Evolutionary conservation across 2,113 vertebrate genomes (phyloP).

Genomic region (Plectropomus leopardus): DNA sequence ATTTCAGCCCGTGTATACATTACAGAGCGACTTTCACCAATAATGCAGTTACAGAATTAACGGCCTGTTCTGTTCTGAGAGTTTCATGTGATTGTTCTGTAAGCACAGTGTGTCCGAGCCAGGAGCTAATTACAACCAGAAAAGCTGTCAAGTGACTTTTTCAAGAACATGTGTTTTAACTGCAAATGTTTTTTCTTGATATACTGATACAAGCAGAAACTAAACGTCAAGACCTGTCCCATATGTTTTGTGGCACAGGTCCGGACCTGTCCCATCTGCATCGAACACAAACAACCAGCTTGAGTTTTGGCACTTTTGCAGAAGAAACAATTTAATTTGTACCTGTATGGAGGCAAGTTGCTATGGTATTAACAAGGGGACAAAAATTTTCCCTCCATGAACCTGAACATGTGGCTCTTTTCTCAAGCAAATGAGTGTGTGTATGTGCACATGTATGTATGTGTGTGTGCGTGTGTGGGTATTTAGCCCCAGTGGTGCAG

Average conservation of each 20-base stretch:
- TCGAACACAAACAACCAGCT: background rate
- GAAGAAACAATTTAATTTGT: background rate
- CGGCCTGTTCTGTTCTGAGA: constrained; percentile 4
- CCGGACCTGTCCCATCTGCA: background rate
- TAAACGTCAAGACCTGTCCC: background rate
- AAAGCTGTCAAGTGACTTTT: background rate
- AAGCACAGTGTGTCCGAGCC: background rate
- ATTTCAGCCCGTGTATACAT: constrained; percentile 40
- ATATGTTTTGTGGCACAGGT: too few species aligned
- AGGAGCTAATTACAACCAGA: background rate
- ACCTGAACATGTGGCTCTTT: constrained; percentile 40
- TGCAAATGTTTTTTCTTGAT: background rate
- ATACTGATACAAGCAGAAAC: background rate
- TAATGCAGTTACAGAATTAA: constrained; percentile 34
- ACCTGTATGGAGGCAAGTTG: background rate
- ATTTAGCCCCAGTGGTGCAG: constrained; percentile 53
- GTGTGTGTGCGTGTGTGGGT: constrained; percentile 43
- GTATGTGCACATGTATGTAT: constrained; percentile 30
- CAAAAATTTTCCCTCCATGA: constrained; percentile 56
- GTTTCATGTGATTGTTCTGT: constrained; percentile 10
- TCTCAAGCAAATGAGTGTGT: constrained; percentile 57
- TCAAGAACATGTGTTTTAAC: background rate
- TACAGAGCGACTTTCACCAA: constrained; percentile 19
- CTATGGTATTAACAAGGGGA: background rate
- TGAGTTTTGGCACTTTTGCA: background rate